Evolutionary conservation across 2,113 vertebrate genomes (phyloP), one percentile per base, ranked within the genome.

Genomic region (Etia nguti): DNA sequence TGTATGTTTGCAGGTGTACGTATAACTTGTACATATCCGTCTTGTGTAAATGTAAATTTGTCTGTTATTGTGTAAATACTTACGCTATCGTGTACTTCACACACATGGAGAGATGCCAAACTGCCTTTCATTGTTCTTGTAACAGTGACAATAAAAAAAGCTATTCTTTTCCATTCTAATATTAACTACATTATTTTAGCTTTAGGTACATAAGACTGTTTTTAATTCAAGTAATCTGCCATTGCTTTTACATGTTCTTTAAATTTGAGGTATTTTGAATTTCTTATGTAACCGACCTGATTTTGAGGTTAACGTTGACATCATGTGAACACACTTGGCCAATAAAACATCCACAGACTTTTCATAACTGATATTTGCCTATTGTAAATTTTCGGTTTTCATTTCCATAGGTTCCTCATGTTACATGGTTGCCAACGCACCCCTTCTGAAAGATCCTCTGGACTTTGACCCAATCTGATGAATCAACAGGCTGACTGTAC

Each of bases 401-500:
- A 15, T 70, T 68, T 24, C 36, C 62, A 15, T 0, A 8, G 0
- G n/a, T 15, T 70, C 36, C 8, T 43, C 7, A 5, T 70, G 7
- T 43, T 16, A 13, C 7, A 68, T 22, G 0, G 36, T 70, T 9
- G 36, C 62, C 62, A 68, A 41, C 6, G 6, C 60, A 68, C 62
- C 4, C 5, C 34, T 22, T 13, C 12, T 10, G 13, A 43, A 18
- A n/a, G 15, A 59, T 18, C 20, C 4, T 26, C 15, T 88, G 88
- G 79, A 92, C 85, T 52, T 88, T 85, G 60, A 87, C 22, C 79
- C n/a, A 46, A 24, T 54, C 6, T 29, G 83, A 82, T 84, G 59
- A 82, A 89, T 81, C 82, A 2, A 80, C 57, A 90, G 20, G 11
- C 5, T 1, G 22, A 82, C 22, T 6, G n/a, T 1, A 29, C 41